Evolutionary conservation across 2,888 invertebrate species (phyloP).

Genomic region (Aporophyla nigra): DNA sequence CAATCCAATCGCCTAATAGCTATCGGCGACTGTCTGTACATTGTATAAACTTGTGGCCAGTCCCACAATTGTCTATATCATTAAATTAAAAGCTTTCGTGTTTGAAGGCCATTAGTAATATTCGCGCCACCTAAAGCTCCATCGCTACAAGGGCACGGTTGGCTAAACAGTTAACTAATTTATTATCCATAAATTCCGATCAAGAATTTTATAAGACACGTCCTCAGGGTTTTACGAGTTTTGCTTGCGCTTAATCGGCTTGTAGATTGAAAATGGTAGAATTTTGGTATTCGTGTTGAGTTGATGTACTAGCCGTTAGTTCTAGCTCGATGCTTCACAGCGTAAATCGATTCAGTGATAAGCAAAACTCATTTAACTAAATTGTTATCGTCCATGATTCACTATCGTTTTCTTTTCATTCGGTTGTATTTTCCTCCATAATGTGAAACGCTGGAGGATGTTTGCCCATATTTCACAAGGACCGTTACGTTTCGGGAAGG

Average conservation of each 20-base stretch:
- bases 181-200: slow-evolving; percentile 84
- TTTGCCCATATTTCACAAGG: slow-evolving; percentile 39
- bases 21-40: slow-evolving; percentile 63
- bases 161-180: slow-evolving; percentile 82
- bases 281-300: slow-evolving; percentile 64
- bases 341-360: slow-evolving; percentile 36
- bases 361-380: slow-evolving; percentile 40
- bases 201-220: slow-evolving; percentile 83
- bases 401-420: slow-evolving; percentile 30
- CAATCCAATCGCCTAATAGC: slow-evolving; percentile 75
- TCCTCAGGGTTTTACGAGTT: slow-evolving; percentile 77
- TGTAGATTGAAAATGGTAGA: slow-evolving; percentile 63
- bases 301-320: slow-evolving; percentile 43
- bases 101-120: slow-evolving; percentile 81
- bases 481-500: slow-evolving; percentile 26
- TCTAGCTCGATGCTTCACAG: slow-evolving; percentile 37
- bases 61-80: slow-evolving; percentile 76
- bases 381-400: slow-evolving; percentile 28
- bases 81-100: slow-evolving; percentile 88
- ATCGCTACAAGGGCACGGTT: slow-evolving; percentile 77
- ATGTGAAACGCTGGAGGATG: slow-evolving; percentile 26
- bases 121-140: slow-evolving; percentile 77
- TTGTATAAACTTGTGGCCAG: slow-evolving; percentile 65
- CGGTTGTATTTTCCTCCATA: slow-evolving; percentile 16
- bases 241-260: slow-evolving; percentile 70